Evolutionary conservation across 2,113 vertebrate genomes (phyloP).

Genomic region (Bungarus multicinctus): DNA sequence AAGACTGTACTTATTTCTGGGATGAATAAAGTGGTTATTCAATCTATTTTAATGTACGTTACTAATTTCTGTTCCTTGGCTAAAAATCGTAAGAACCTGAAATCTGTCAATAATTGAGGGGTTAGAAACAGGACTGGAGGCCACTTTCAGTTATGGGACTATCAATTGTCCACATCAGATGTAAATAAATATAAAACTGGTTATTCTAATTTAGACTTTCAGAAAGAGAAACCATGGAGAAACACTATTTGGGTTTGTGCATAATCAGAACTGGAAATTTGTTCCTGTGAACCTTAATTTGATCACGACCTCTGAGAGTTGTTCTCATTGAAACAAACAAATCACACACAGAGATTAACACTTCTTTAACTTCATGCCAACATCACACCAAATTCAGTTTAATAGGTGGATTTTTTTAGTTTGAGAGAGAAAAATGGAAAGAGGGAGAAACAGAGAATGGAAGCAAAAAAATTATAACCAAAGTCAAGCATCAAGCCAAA

Average conservation of each 20-base stretch:
- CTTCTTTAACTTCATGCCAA: background rate
- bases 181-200: background rate
- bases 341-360: background rate
- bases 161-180: background rate
- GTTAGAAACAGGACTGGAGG: background rate
- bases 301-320: background rate
- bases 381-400: background rate
- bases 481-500: background rate
- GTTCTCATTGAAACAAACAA: background rate
- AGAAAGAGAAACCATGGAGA: background rate
- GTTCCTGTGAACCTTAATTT: background rate
- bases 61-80: background rate
- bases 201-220: background rate
- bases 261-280: background rate
- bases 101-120: background rate
- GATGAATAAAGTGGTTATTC: background rate
- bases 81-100: background rate
- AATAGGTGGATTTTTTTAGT: background rate
- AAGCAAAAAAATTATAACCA: background rate
- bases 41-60: background rate
- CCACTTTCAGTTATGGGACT: background rate
- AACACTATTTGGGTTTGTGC: background rate
- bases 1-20: background rate
- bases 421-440: background rate
- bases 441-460: background rate